Base-by-base conservation (phyloP, 2,888 invertebrate genomes). In the Eupsilia transversa region DNA sequence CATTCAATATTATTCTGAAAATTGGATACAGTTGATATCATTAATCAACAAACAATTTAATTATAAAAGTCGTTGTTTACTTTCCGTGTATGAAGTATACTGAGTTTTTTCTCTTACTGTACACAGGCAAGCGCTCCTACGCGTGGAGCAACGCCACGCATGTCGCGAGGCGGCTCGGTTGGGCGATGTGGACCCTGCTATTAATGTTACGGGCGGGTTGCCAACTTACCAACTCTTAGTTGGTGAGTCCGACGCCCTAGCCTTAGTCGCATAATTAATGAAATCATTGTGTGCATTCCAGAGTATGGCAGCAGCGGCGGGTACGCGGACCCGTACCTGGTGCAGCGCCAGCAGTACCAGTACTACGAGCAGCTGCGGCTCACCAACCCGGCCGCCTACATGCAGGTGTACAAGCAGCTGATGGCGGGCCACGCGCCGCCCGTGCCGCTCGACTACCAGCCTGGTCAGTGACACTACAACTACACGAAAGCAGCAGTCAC, bases 301-400 rank as follows among this genome's bases (percentile, higher is more conserved):
- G 90, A 87, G 64, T 88, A 87, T 72, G 87, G 79, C 17, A 35
- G 76, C 63, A 72, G 84, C 72, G 84, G 83, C 71, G 88, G 76
- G 56, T 90, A 91, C 90, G 78, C 77, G 30, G 97, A 97, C 92
- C 96, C 97, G 73, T 97, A 97, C 94, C 93, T 94, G 91, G 96
- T 96, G 82, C 97, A 97, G 92, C 97, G 97, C 64, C 97, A 97
- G 86, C 97, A 97, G 90, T 97, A 97, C 93, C 97, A 97, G 90
- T 98, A 98, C 95, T 97, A 98, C 91, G 98, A 98, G 94, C 98
- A 98, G 91, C 96, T 98, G 92, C 97, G 98, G 7, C 97, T 97
- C 76, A 97, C 97, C 64, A 97, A 98, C 97, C 98, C 98, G 35
- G 97, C 97, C 88, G 98, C 98, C 38, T 98, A 98, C 94, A 97